phyloP scores from a whole-genome alignment of 2,797 vertebrate genomes.

The Sebastes reedi region DNA sequence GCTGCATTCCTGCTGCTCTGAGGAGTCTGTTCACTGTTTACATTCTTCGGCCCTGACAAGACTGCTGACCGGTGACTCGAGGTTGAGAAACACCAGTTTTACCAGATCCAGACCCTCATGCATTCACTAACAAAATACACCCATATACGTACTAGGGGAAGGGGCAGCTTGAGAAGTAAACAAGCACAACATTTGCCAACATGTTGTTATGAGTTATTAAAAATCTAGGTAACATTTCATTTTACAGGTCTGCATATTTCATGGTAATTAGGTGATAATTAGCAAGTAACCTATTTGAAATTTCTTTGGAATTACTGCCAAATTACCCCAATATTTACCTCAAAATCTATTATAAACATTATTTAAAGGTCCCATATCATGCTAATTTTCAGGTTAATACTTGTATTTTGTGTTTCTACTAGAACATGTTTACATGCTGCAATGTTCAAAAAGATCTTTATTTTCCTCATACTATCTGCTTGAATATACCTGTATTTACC shows the following conservation, averaged over 20 bases:
- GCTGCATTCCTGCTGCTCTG: conserved; percentile 36
- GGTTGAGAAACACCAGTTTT: conserved; percentile 77
- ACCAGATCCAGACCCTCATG: conserved; percentile 61
- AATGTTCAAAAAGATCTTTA: too few relatives aligned
- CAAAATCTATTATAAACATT: too few relatives aligned
- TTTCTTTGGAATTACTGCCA: too few relatives aligned
- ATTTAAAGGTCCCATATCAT: too few relatives aligned
- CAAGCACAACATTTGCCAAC: background rate
- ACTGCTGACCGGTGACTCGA: conserved; percentile 53
- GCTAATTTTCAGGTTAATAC: too few relatives aligned
- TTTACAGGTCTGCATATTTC: background rate
- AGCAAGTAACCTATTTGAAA: too few relatives aligned
- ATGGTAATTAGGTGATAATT: too few relatives aligned
- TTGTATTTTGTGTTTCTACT: too few relatives aligned
- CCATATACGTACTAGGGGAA: background rate
- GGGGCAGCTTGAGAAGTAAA: conserved; percentile 24
- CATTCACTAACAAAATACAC: conserved; percentile 43
- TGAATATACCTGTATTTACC: too few relatives aligned
- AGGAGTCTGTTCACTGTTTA: conserved; percentile 65
- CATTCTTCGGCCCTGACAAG: conserved; percentile 65
- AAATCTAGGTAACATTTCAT: background rate
- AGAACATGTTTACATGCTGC: too few relatives aligned
- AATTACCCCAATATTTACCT: too few relatives aligned
- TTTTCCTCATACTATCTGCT: too few relatives aligned
- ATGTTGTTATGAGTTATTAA: conserved; percentile 15